Percentiles rank a stretch among this genome's conserved stretches.
Evolutionary conservation across 2,888 invertebrate species (phyloP).

Genomic region (Aleiodes leptofemur): DNA sequence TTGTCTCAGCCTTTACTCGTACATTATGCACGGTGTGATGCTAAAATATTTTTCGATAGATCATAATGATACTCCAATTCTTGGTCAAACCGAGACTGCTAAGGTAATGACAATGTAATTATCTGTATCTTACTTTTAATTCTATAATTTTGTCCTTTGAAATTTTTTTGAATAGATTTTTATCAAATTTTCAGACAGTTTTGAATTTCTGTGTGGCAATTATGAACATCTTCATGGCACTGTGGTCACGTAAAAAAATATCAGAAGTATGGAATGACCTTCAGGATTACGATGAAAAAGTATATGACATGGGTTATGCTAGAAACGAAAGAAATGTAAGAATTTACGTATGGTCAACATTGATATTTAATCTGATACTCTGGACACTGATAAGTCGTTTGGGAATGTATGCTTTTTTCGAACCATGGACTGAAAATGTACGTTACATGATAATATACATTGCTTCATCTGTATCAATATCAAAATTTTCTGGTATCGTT

Average conservation of each 20-base stretch:
- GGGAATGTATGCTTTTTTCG: slow-evolving; percentile 65
- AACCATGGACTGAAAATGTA: slow-evolving; percentile 62
- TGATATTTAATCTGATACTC: slow-evolving; percentile 48
- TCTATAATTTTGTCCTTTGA: too few relatives aligned
- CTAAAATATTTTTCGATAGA: slow-evolving; percentile 37
- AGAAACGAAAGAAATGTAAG: slow-evolving; percentile 55
- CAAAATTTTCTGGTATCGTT: slow-evolving; percentile 65
- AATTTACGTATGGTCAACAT: slow-evolving; percentile 58
- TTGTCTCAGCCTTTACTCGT: slow-evolving; percentile 53
- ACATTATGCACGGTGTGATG: slow-evolving; percentile 53
- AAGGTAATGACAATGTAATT: too few relatives aligned
- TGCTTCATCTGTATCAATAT: slow-evolving; percentile 58
- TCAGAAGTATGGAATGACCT: slow-evolving; percentile 65
- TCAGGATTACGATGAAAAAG: slow-evolving; percentile 65
- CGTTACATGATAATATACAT: slow-evolving; percentile 65
- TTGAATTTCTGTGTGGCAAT: slow-evolving; percentile 61
- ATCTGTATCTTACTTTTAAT: too few relatives aligned
- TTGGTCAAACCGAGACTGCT: slow-evolving; percentile 60
- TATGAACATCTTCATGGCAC: slow-evolving; percentile 55
- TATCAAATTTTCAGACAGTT: slow-evolving; percentile 60
- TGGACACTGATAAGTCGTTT: slow-evolving; percentile 62
- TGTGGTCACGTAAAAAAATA: slow-evolving; percentile 58
- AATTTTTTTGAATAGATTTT: too few relatives aligned
- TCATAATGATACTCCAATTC: slow-evolving; percentile 46
- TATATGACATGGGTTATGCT: slow-evolving; percentile 60